A percentile compares a stretch with the other conserved stretches of the same genome.
Conservation (phyloP, 2,797 vertebrate species). For the Sarcoramphus papa region DNA sequence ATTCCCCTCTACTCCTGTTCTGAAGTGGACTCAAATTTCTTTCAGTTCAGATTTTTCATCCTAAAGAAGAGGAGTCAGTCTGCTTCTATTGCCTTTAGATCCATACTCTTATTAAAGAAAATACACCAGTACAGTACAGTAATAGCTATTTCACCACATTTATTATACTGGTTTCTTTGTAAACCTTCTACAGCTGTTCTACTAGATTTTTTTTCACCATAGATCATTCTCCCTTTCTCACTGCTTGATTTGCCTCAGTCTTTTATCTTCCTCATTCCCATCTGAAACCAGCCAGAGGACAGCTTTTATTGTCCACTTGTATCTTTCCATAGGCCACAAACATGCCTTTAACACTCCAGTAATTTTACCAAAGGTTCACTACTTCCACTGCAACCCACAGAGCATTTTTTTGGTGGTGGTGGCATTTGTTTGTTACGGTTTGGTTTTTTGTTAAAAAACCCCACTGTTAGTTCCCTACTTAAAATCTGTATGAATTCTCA, state of each 20-base stretch:
- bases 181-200: neutral
- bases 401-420: neutral
- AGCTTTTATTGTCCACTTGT: neutral
- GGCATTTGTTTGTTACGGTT: neutral
- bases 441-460: rapidly evolving
- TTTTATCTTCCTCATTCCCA: neutral
- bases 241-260: neutral
- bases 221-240: neutral
- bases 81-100: neutral
- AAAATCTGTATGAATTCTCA: neutral
- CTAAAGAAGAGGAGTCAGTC: neutral
- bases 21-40: neutral
- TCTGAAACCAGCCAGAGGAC: neutral
- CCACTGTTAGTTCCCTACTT: neutral
- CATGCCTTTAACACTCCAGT: neutral
- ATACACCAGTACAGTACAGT: neutral
- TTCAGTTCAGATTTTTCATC: neutral
- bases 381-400: neutral
- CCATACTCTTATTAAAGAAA: neutral
- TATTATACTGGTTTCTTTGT: neutral
- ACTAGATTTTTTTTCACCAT: neutral
- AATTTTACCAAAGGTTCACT: neutral
- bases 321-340: neutral
- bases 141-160: neutral
- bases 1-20: neutral